Evolutionary conservation across 2,888 invertebrate genomes (phyloP), one percentile per base, ranked within the genome.

Genomic region (Odontocolon sp.): DNA sequence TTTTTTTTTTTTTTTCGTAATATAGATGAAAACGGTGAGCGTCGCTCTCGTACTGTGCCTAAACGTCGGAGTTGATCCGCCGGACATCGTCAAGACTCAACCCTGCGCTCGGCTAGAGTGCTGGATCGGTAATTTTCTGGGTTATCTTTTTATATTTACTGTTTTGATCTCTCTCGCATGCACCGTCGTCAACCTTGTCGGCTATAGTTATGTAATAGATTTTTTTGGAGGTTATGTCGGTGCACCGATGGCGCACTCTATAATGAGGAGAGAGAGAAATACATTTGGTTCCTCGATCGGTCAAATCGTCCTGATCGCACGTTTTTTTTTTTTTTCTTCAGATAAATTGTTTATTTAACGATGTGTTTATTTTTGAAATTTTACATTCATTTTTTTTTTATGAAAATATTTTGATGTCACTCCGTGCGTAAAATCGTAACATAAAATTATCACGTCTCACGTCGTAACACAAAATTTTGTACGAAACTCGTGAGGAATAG

Each of bases 1-100:
- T 14, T 6, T 3, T 28, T 9, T 3, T 8, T 63, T 16, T 47
- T 14, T 18, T 16, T 57, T 36, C 21, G 33, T 47, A 72, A 92
- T 91, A 23, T 91, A 98, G 95, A 99, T 99, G 97, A 99, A 99
- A 92, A 99, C 99, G 0, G 99, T 99, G 74, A 99, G 99, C 91
- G 99, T 99, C 71, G 99, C 99, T 0, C 92, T 99, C 78, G 99
- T 99, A 26, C 92, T 99, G 47, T 99, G 99, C 91, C 93, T 99
- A 40, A 99, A 99, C 91, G 97, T 99, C 68, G 99, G 99, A n/a
- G 99, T 99, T 16, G 99, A 99, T 91, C 99, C 99, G 1, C 99
- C 99, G 0, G 99, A 99, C 90, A 95, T 99, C 67, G 96, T 98
- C 33, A 99, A 99, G 91, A 98, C 98, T 2, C 96, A 98, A 87